Base-by-base conservation (phyloP, 2,113 vertebrate genomes). In the Megaceryle maxima region DNA sequence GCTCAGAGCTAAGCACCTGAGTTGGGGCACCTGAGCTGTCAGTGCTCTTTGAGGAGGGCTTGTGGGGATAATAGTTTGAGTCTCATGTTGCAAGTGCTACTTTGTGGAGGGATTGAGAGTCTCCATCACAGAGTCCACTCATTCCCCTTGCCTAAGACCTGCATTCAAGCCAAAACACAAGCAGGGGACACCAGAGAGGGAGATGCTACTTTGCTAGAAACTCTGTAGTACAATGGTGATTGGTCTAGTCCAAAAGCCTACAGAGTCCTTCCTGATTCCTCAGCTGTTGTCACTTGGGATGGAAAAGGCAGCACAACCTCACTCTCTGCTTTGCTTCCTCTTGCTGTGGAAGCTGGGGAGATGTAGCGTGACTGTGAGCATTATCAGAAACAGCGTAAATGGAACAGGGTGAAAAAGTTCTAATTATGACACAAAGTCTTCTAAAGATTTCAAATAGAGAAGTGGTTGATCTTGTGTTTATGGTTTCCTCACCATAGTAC, bases 331-430 rank as follows among this genome's bases (percentile, higher is more conserved):
- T 53, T 80, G 28, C 81, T 60, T 82, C 59, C 39, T 91, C 81
- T 89, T 69, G 43, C 35, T 68, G 56, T 10, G 13, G 20, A 57
- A 37, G 26, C 11, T 33, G 16, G 43, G n/a, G 50, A 77, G 50
- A 12, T 62, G 31, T 48, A 53, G 29, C 1, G 0, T 39, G 39
- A 28, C 29, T 4, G 3, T 4, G 18, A 83, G 20, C 1, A 0
- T 69, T 16, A 83, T 20, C 64, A 88, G 74, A 67, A 89, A 44
- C 21, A n/a, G 7, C 1, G 0, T 90, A 66, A 88, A 63, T 55
- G 57, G 69, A 11, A 43, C 26, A 50, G 56, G n/a, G 31, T 43
- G 26, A 51, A 87, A 66, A 73, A 35, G 20, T 53, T 66, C 88
- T 66, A 41, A 28, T 33, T 82, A 37, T 29, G 25, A 16, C 19